Base-by-base conservation (phyloP, 1,140 invertebrate species). In the Hormaphis cornu region DNA sequence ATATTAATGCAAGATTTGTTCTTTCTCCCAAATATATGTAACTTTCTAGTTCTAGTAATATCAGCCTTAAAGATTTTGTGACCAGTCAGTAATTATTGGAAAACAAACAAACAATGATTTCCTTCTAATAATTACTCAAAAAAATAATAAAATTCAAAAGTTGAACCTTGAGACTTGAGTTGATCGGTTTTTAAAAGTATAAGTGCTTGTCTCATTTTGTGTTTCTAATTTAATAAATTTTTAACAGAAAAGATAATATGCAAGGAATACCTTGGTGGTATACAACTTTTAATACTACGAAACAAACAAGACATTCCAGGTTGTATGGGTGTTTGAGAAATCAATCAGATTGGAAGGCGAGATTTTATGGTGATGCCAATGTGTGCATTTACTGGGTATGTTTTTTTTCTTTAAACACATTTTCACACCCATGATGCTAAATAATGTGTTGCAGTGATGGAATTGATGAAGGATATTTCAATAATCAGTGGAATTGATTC, bases 231-330 rank as follows among this genome's bases (percentile, higher is more conserved):
- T 9, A 33, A 6, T 33, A 4, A 4, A 33, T 33, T 33, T 6
- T n/a, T n/a, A 30, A 56, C 22, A 97, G 93, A 97, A 80, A 91
- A 89, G 80, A 95, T 98, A 87, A 94, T 98, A 76, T 87, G 87
- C 7, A 97, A 91, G 77, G 90, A 95, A 76, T 85, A 88, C 76
- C 80, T 98, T 46, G 84, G 83, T 69, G 92, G 92, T 42, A 89
- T 97, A 59, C 95, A 95, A 7, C 79, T 98, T 50, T 81, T 98
- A 72, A 88, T 98, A 70, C 80, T 98, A 75, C 94, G 93, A 28
- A 98, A 98, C 80, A 98, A 98, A 81, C 95, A 98, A 84, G 95
- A 98, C 82, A 86, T 95, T 78, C 88, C 89, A 72, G 93, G 94
- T 75, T 94, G 92, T 76, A 93, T 96, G 89, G 91, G 90, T 69